These are phyloP conservation scores for Marasmarcha lunaedactyla DNA, from an alignment of 2,888 invertebrate genomes.

Conservation along the genomic window DNA sequence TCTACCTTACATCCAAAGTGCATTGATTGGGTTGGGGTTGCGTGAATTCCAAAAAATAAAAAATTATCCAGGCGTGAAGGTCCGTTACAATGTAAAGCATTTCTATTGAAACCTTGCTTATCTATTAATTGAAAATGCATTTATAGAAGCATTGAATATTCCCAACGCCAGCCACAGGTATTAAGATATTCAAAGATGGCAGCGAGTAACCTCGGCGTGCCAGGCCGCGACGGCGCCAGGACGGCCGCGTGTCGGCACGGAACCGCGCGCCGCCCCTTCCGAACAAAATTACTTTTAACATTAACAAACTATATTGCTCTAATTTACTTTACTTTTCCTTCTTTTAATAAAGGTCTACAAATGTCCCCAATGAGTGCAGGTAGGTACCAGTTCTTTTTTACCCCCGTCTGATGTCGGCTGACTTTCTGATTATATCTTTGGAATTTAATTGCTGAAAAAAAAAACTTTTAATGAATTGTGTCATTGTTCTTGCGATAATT, in stretches of 20 bases:
- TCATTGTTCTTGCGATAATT: slow-evolving; percentile 4
- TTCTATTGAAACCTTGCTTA: no score
- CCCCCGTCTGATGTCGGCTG: slow-evolving; percentile 49
- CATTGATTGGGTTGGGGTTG: no score
- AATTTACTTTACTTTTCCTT: slow-evolving; percentile 62
- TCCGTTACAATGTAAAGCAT: no score
- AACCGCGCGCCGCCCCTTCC: slow-evolving; percentile 32
- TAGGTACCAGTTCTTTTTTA: slow-evolving; percentile 66
- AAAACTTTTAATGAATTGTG: slow-evolving; percentile 6
- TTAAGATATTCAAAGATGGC: no score
- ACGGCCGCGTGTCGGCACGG: slow-evolving; percentile 44
- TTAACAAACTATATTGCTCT: slow-evolving; percentile 66
- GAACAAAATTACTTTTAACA: slow-evolving; percentile 61
- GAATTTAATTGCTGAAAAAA: neutral
- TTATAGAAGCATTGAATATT: no score
- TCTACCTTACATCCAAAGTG: no score
- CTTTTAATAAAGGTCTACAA: slow-evolving; percentile 63
- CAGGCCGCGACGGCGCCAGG: slow-evolving; percentile 11
- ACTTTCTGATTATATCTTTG: slow-evolving; percentile 24
- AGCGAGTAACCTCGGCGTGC: neutral
- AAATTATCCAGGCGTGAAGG: no score
- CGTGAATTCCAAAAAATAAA: no score
- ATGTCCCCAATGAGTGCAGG: slow-evolving; percentile 32
- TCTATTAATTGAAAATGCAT: no score
- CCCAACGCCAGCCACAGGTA: no score